A percentile compares a stretch with the other conserved stretches of the same genome.
These are phyloP conservation scores for Remorina albescens DNA, from an alignment of 2,797 vertebrate genomes.

Conservation along the genomic window DNA sequence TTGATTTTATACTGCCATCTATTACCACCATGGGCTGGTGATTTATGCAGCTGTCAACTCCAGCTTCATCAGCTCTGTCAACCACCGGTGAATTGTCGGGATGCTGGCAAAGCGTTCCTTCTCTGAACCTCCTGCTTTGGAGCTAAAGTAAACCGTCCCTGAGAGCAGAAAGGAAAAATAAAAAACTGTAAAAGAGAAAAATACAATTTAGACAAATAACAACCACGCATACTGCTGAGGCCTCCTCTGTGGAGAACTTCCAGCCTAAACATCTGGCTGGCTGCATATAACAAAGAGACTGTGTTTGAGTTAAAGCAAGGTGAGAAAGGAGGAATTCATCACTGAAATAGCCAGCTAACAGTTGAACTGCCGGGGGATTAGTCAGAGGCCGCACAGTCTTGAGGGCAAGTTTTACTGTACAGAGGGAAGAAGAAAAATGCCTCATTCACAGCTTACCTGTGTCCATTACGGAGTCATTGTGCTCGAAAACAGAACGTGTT, in stretches of 20 bases:
- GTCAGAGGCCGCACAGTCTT: slow-evolving; percentile 25
- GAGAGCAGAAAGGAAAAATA: slow-evolving; percentile 62
- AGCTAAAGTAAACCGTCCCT: slow-evolving; percentile 86
- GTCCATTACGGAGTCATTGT: background rate
- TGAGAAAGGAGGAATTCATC: slow-evolving; percentile 72
- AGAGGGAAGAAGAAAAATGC: slow-evolving; percentile 1
- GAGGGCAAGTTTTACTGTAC: slow-evolving; percentile 4
- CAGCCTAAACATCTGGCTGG: slow-evolving; percentile 76
- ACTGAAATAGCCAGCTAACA: slow-evolving; percentile 35
- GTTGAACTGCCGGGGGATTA: slow-evolving; percentile 39
- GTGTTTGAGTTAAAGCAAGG: slow-evolving; percentile 65
- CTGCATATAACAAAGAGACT: slow-evolving; percentile 68
- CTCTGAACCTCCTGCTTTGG: slow-evolving; percentile 80
- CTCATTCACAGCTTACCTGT: slow-evolving; percentile 1
- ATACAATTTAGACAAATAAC: slow-evolving; percentile 86
- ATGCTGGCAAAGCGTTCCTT: slow-evolving; percentile 80
- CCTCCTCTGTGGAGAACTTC: slow-evolving; percentile 84
- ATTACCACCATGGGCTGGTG: slow-evolving; percentile 90
- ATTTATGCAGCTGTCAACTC: slow-evolving; percentile 97
- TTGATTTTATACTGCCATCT: slow-evolving; percentile 90
- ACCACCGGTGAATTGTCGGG: slow-evolving; percentile 91
- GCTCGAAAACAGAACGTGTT: slow-evolving; percentile 15
- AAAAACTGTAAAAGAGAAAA: slow-evolving; percentile 83
- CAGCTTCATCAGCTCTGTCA: slow-evolving; percentile 88
- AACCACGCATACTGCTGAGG: slow-evolving; percentile 87